Conservation (phyloP, 2,113 vertebrate genomes). For the Lagopus leucura region DNA sequence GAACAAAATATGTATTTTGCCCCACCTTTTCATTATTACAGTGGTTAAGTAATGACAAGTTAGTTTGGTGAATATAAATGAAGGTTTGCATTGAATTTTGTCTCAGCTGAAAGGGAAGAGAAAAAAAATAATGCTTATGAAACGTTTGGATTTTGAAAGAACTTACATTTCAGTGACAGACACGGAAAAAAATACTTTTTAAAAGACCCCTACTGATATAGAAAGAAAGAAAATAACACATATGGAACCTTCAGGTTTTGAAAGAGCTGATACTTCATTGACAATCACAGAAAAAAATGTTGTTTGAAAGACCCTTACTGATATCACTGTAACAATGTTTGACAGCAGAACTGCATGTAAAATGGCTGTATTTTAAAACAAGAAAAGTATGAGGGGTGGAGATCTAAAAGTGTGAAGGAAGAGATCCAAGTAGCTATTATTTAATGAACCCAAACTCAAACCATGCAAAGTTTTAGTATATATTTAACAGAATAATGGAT, state of each 20-base stretch:
- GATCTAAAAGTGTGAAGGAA: not conserved
- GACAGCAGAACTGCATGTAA: not conserved
- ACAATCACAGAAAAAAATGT: not conserved
- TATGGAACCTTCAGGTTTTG: not conserved
- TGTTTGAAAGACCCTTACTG: not conserved
- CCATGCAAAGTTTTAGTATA: not conserved
- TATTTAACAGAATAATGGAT: not conserved
- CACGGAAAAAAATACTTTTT: not conserved
- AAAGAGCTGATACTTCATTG: not conserved
- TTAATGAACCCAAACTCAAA: not conserved
- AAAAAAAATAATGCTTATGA: not conserved
- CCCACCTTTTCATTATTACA: not conserved
- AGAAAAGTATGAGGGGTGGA: not conserved
- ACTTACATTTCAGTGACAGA: not conserved
- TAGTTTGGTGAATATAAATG: not conserved
- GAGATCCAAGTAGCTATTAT: not conserved
- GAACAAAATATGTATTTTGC: not conserved
- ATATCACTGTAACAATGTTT: not conserved
- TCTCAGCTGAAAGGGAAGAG: not conserved
- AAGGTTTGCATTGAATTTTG: not conserved
- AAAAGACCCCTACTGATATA: not conserved
- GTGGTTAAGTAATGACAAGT: accelerated
- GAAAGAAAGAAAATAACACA: not conserved
- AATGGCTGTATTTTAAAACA: not conserved
- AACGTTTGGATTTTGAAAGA: not conserved